Evolutionary conservation across 2,113 vertebrate genomes (phyloP).

Genomic region (Sinocyclocheilus rhinocerous): DNA sequence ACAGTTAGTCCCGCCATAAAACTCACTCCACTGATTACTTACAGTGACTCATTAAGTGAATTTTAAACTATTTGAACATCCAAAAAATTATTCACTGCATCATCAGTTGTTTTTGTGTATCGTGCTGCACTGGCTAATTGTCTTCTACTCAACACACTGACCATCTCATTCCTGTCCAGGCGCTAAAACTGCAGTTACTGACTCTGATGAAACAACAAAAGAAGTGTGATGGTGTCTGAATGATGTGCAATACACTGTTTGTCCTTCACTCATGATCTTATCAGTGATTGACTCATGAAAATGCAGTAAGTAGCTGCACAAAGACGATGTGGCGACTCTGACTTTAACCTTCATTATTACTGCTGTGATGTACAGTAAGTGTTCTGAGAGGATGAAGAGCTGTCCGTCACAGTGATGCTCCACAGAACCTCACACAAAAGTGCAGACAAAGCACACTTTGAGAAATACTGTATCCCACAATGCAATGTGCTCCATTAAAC

Average conservation of each 20-base stretch:
- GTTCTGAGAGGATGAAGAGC: background rate
- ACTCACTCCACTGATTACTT: background rate
- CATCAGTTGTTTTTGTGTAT: background rate
- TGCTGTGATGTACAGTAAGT: background rate
- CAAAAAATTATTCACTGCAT: background rate
- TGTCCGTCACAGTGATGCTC: background rate
- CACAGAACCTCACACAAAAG: background rate
- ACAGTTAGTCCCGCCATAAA: background rate
- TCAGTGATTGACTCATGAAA: background rate
- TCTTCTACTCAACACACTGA: background rate
- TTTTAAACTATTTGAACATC: background rate
- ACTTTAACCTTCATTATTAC: conserved; percentile 9
- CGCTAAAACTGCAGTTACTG: background rate
- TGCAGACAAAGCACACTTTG: background rate
- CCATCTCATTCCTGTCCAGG: background rate
- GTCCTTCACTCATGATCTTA: conserved; percentile 3
- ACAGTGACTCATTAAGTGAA: background rate
- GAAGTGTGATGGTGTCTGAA: background rate
- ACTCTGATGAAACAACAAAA: conserved; percentile 19
- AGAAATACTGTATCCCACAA: background rate
- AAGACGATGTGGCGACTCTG: background rate
- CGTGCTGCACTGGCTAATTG: background rate
- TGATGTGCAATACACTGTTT: background rate
- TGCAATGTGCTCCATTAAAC: background rate
- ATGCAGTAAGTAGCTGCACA: background rate